A percentile compares a stretch with the other conserved stretches of the same genome.
These are phyloP conservation scores for Spodoptera exigua DNA, from an alignment of 2,888 invertebrate genomes.

Conservation along the genomic window DNA sequence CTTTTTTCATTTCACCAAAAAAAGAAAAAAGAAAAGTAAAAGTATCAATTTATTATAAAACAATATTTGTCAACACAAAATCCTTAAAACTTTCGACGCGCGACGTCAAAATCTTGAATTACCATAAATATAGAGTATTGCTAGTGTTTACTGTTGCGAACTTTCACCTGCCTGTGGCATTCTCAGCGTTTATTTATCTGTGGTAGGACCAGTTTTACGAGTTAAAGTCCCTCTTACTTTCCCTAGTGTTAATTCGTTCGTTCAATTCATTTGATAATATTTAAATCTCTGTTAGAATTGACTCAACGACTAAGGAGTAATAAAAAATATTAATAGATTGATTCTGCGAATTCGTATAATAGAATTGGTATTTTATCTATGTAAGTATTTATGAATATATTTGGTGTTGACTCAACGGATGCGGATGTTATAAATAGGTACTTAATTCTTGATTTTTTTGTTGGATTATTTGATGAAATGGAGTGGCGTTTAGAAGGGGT, in stretches of 20 bases:
- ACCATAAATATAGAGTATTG: slow-evolving; percentile 23
- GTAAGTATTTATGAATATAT: too few relatives aligned
- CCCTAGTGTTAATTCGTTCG: slow-evolving; percentile 23
- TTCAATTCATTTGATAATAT: slow-evolving; percentile 12
- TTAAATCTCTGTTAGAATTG: slow-evolving; percentile 4
- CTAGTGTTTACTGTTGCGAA: slow-evolving; percentile 10
- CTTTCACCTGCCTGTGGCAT: slow-evolving; percentile 47
- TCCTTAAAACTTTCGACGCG: background rate
- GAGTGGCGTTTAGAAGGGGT: too few relatives aligned
- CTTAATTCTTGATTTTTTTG: too few relatives aligned
- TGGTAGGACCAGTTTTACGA: slow-evolving; percentile 53
- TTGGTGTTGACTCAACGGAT: too few relatives aligned
- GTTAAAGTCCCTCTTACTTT: slow-evolving; percentile 43
- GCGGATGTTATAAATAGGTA: too few relatives aligned
- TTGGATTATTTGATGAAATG: too few relatives aligned
- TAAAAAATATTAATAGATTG: too few relatives aligned
- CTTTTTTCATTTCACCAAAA: too few relatives aligned
- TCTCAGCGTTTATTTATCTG: slow-evolving; percentile 25
- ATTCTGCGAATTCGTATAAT: too few relatives aligned
- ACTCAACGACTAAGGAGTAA: background rate
- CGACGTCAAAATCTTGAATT: background rate
- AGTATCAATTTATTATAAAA: too few relatives aligned
- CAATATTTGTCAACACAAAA: background rate
- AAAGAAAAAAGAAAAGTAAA: too few relatives aligned
- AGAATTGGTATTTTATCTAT: too few relatives aligned